Evolutionary conservation across 1,140 invertebrate genomes (phyloP), one percentile per base, ranked within the genome.

Genomic region (Phortica variegata): DNA sequence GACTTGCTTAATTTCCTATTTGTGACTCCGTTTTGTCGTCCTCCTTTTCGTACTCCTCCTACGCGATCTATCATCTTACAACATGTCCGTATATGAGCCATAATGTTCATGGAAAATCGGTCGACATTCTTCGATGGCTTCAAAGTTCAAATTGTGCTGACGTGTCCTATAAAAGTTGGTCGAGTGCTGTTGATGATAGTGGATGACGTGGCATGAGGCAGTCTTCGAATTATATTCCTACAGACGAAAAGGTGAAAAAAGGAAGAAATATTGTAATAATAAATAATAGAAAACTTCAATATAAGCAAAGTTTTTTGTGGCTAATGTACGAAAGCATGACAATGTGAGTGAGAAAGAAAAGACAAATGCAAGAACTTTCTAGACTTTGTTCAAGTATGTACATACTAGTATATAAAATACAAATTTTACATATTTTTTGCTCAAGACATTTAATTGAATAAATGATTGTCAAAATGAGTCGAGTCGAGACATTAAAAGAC

Each of bases 181-280:
- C 44, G 54, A 47, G 23, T 51, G 59, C 46, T 61, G 63, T 42
- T 65, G 60, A 54, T 70, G 70, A 47, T 73, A 73, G 39, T 73
- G 65, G 52, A 73, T 71, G 58, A 71, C 66, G 54, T 73, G 66
- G 61, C 70, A 73, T 66, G 65, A 66, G 60, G 70, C 70, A 73
- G 70, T 73, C 70, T 73, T 73, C 48, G 70, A 31, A 61, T 73
- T 73, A 56, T 73, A 73, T 73, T 73, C 65, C 70, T 73, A 34
- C 1, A n/a, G n/a, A n/a, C n/a, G n/a, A 61, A 45, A 12, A 61
- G 9, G 4, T 13, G 47, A 9, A 26, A 8, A 43, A 31, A 47
- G 7, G 32, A 8, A 43, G 21, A n/a, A 43, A 18, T 38, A n/a
- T n/a, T n/a, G n/a, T n/a, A n/a, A n/a, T 47, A n/a, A 19, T 15